Base-by-base conservation (phyloP, 2,797 vertebrate species). In the Myripristis murdjan region DNA sequence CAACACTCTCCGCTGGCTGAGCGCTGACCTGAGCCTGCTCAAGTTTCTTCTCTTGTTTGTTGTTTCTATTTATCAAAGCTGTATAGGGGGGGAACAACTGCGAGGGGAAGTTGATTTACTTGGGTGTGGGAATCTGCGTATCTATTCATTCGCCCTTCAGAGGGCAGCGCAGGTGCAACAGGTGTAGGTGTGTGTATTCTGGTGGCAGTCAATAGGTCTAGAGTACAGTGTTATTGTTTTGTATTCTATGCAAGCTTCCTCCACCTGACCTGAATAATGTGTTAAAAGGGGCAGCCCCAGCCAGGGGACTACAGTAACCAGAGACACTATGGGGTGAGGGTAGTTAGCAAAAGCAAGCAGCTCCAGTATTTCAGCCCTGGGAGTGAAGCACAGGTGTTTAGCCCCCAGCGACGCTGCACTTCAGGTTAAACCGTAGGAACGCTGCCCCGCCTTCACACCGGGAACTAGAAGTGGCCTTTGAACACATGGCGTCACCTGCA, bases 361-460 rank as follows among this genome's bases (percentile, higher is more conserved):
- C 73, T 78, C 58, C 4, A 55, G 63, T 79, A 51, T 52, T 23
- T 9, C n/a, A 20, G 59, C 70, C 64, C 56, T 64, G 77, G 74
- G 81, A 88, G 77, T 43, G 75, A 61, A 65, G 71, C 52, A 35
- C 92, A 94, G 93, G 93, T 94, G 93, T 94, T 94, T 91, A 88
- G 90, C 92, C 89, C 86, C 88, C 79, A 93, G 91, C 92, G 49
- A 93, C 73, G 89, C 79, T 84, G 76, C 83, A 92, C 89, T 92
- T 90, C 91, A 91, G 89, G 91, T 92, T 91, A 87, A 92, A 91
- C 91, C 76, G 89, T 87, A 85, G 86, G 82, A 91, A 89, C 80
- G 82, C 87, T 47, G 87, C 91, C 89, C 89, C 90, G 49, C 91
- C 91, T 82, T 78, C 44, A 23, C 77, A 64, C 64, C 43, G 57